A percentile compares a stretch with the other conserved stretches of the same genome.
These are phyloP conservation scores for Spilosoma lubricipeda DNA, from an alignment of 2,888 invertebrate species.

Conservation along the genomic window DNA sequence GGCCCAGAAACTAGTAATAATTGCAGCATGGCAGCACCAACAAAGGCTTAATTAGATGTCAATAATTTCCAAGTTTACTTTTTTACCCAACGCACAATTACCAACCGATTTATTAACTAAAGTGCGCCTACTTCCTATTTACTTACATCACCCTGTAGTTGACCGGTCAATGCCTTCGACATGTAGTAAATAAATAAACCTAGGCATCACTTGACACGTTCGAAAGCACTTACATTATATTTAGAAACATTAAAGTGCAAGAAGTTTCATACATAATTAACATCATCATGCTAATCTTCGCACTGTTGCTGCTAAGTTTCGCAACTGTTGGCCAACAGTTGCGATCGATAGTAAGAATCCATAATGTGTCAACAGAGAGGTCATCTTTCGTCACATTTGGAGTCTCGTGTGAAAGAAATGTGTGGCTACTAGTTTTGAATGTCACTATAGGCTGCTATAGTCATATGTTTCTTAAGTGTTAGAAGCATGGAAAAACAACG, in stretches of 20 bases:
- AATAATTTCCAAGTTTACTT: background rate
- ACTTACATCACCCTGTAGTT: background rate
- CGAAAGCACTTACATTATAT: background rate
- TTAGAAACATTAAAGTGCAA: background rate
- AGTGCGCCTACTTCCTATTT: background rate
- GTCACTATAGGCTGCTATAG: background rate
- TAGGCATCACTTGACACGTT: background rate
- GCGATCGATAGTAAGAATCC: slow-evolving; percentile 36
- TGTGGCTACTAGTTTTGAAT: slow-evolving; percentile 4
- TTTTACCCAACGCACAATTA: background rate
- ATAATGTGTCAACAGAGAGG: slow-evolving; percentile 51
- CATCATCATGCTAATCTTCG: slow-evolving; percentile 8
- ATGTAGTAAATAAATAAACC: background rate
- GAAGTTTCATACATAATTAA: slow-evolving; percentile 12
- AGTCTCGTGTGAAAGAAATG: slow-evolving; percentile 20
- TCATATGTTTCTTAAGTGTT: slow-evolving; percentile 12
- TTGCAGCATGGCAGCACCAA: background rate
- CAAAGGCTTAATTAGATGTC: background rate
- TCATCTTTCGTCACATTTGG: slow-evolving; percentile 31
- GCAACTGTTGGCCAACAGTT: slow-evolving; percentile 32
- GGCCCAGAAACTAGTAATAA: too few relatives aligned
- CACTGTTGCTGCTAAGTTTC: slow-evolving; percentile 22
- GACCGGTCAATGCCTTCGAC: background rate
- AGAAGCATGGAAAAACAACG: too few relatives aligned
- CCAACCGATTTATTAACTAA: background rate